Base-by-base conservation (phyloP, 1,140 invertebrate species). In the Monomorium pharaonis region DNA sequence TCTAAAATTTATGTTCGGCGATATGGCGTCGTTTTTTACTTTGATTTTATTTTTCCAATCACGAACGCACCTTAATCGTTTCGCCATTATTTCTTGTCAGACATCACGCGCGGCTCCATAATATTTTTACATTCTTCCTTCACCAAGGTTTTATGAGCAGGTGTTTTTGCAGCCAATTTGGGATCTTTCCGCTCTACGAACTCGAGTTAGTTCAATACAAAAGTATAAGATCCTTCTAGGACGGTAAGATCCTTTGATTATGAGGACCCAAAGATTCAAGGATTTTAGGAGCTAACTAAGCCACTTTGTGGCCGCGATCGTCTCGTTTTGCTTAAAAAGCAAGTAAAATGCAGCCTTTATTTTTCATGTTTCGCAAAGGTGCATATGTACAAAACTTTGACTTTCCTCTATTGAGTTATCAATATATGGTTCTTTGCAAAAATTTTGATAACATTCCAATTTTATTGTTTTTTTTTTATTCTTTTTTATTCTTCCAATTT, bases 321-420 rank as follows among this genome's bases (percentile, higher is more conserved):
- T 37, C 62, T 65, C 67, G 78, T 81, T 18, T 58, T 74, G 63
- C 37, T 70, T 42, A 56, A 72, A 88, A 58, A 89, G 76, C 58
- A 88, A 77, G 74, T n/a, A 86, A 86, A 65, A 88, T 80, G 37
- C 58, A 49, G 44, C 24, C 30, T 85, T 85, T 60, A 42, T 37
- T 37, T 37, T 54, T 85, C 5, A 16, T 27, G 10, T 80, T 89
- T 86, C 84, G 67, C 65, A 81, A 72, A 81, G 78, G 27, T 47
- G 78, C 76, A 58, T 91, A 88, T 89, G 67, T 91, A 89, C 60
- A 89, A 86, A 91, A 83, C 56, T 84, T 89, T 77, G 63, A 78
- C 84, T 90, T 75, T 80, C 37, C 33, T 37, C 42, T 51, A 44
- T 72, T 24, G 49, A 47, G 47, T 24, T 47, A 27, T 72, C 7